Evolutionary conservation across 2,797 vertebrate species (phyloP), one percentile per base, ranked within the genome.

Genomic region (Chelmon rostratus): DNA sequence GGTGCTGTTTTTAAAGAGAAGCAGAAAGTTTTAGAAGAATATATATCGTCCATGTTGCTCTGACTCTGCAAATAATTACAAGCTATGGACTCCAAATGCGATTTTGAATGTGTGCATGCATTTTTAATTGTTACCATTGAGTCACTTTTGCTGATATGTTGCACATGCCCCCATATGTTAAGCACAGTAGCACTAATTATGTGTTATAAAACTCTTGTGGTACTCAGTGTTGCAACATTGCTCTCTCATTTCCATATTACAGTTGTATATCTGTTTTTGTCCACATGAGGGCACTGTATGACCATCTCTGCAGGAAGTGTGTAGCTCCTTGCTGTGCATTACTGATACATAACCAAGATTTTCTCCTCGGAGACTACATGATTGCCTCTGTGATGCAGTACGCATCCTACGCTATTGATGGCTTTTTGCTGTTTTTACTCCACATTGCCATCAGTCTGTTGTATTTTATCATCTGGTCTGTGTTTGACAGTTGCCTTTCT

Each of bases 1-100:
- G 94, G 94, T 3, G 77, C 94, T 40, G 89, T 95, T 86, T 96
- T 96, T 84, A 96, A 96, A 91, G 96, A 96, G 79, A 97, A 96
- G 68, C 92, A 96, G 59, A 96, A 95, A 61, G 87, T 94, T 23
- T 93, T 97, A 83, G 96, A 96, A 87, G 96, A 95, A 49, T 95
- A 89, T 64, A 96, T 96, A 65, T 96, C 95, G 70, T 94, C 94
- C 1, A 90, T 94, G 25, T 73, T 91, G 62, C 25, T 92, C 46
- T 93, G 71, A 91, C 57, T 62, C 46, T 37, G 4, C 23, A 28
- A 28, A 23, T 15, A n/a, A 37, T n/a, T 7, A 12, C 23, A 33
- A n/a, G 8, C 13, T n/a, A 18, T 8, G 21, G 8, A 73, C 46
- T 46, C 5, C 2, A 49, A 8, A 56, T 6, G 0, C 50, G 5